Base-by-base conservation (phyloP, 2,888 invertebrate species). In the Sarcophaga subvicina region DNA sequence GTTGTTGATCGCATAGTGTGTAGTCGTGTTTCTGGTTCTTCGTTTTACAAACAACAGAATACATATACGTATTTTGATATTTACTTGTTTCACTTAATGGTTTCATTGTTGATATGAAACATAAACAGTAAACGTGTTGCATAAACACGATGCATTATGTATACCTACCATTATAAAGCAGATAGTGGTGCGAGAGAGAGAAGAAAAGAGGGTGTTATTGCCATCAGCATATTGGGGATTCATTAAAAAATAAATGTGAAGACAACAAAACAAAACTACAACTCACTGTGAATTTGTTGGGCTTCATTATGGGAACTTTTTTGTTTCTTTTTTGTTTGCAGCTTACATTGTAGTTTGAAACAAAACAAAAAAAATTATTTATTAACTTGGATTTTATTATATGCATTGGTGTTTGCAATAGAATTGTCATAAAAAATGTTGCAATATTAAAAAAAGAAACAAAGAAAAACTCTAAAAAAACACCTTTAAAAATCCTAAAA, bases 301-400 rank as follows among this genome's bases (percentile, higher is more conserved):
- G 83, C 84, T 87, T 87, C 87, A 81, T 63, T 84, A 81, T 81
- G 87, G 75, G 87, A 84, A 79, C 47, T 47, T 67, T 72, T 37
- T 2, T 77, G 54, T 66, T 77, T 76, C 17, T 37, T 71, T 71
- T 67, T 37, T 76, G 12, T 63, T 22, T 82, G 45, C 17, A 37
- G 37, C 8, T 37, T 37, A 37, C 2, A 37, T 54, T 54, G 54
- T 17, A 54, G 17, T 54, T 54, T 14, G 5, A 54, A 54, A 17
- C 54, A 54, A 54, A 54, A 17, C 12, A 54, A 54, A 54, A 54
- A 49, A 54, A 54, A 54, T 14, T 54, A 14, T 54, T 54, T 54
- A 17, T 54, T 17, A 54, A 54, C 54, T 14, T 54, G 14, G 4
- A 54, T 54, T 54, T 54, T 54, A 14, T 14, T 54, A 4, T 54